These are phyloP conservation scores for Triplophysa yarkandensis DNA, from an alignment of 2,797 vertebrate genomes.

Conservation along the genomic window DNA sequence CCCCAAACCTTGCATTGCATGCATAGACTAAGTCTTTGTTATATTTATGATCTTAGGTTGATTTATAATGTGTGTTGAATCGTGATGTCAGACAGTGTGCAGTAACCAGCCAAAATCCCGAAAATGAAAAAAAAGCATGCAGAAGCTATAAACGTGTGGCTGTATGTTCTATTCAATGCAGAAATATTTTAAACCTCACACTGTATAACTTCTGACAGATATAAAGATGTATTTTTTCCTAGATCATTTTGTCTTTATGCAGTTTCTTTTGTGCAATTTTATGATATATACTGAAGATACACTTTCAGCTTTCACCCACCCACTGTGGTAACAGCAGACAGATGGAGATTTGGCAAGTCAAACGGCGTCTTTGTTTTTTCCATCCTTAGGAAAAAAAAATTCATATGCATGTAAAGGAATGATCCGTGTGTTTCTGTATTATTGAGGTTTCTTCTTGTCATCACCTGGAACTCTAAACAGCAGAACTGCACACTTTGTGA, in stretches of 20 bases:
- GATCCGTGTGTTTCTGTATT: constrained; percentile 30
- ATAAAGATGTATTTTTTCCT: no score
- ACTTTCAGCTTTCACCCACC: constrained; percentile 28
- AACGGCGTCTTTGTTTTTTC: constrained; percentile 25
- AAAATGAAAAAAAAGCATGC: no score
- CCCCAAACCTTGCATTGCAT: not conserved
- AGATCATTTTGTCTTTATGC: no score
- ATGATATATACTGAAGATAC: no score
- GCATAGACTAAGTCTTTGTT: not conserved
- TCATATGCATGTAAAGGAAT: constrained; percentile 16
- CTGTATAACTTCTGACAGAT: no score
- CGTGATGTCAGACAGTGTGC: no score
- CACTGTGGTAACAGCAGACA: constrained; percentile 37
- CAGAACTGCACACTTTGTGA: constrained; percentile 40
- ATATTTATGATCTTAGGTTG: constrained; percentile 21
- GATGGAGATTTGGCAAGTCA: constrained; percentile 28
- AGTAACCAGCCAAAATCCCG: no score
- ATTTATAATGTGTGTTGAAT: no score
- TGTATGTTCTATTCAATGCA: no score
- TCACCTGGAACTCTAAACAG: constrained; percentile 42
- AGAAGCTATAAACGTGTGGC: no score
- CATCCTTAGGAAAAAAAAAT: constrained; percentile 32
- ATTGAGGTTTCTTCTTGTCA: constrained; percentile 44
- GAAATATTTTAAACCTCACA: no score
- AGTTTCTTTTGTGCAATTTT: no score